A percentile compares a stretch with the other conserved stretches of the same genome.
Conservation (phyloP, 2,888 invertebrate species). For the Acronicta psi region DNA sequence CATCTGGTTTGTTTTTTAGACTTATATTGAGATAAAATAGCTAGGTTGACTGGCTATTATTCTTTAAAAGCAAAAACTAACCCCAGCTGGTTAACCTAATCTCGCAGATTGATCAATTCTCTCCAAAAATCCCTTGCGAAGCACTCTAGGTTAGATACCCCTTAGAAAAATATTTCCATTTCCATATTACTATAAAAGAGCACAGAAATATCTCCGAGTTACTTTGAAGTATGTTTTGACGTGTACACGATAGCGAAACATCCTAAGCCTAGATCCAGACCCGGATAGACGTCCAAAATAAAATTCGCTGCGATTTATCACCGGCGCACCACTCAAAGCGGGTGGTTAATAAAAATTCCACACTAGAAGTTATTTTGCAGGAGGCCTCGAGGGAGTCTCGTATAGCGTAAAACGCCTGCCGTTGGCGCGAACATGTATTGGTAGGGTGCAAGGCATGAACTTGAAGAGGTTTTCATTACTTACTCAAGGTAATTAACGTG, state of each 20-base stretch:
- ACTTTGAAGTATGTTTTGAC: constrained; percentile 22
- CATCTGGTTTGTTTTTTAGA: too few relatives aligned
- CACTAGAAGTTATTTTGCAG: constrained; percentile 83
- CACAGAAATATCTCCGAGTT: constrained; percentile 17
- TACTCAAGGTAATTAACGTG: too few relatives aligned
- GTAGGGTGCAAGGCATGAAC: constrained; percentile 50
- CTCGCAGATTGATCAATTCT: too few relatives aligned
- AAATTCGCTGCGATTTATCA: constrained; percentile 56
- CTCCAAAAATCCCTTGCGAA: background rate
- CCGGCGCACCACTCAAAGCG: constrained; percentile 61
- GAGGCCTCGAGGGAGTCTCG: constrained; percentile 77
- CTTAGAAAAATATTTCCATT: too few relatives aligned
- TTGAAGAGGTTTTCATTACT: constrained; percentile 12
- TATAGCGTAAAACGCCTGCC: constrained; percentile 77
- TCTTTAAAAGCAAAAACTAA: too few relatives aligned
- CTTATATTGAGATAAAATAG: too few relatives aligned
- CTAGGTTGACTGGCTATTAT: too few relatives aligned
- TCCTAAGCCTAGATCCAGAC: constrained; percentile 36
- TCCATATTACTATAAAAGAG: constrained; percentile 4
- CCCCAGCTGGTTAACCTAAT: too few relatives aligned
- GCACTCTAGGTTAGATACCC: too few relatives aligned
- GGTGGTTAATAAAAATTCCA: constrained; percentile 85
- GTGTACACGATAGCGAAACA: constrained; percentile 38
- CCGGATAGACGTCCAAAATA: constrained; percentile 51
- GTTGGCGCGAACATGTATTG: constrained; percentile 69